Conservation (phyloP, 1,140 invertebrate species). For the Antheraea pernyi region DNA sequence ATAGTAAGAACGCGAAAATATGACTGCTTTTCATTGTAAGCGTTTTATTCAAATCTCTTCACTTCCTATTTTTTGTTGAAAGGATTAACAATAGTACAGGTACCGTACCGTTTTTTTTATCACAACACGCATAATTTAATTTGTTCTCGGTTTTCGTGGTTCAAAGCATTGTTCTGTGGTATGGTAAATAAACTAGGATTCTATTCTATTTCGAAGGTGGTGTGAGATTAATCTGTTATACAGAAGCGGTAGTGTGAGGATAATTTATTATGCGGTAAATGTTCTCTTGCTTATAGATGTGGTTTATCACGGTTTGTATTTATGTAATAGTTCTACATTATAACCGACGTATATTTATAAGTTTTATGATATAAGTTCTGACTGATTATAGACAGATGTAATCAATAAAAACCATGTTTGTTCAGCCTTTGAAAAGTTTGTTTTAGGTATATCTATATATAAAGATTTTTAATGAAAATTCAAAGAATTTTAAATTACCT, state of each 20-base stretch:
- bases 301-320: neutral
- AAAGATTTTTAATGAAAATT: no score
- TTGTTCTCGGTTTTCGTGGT: neutral
- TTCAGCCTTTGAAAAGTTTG: no score
- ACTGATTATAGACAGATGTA: no score
- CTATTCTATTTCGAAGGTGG: constrained; percentile 11
- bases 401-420: no score
- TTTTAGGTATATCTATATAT: no score
- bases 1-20: constrained; percentile 64
- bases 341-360: no score
- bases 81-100: constrained; percentile 71
- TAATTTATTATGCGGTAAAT: constrained; percentile 12
- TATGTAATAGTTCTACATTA: no score
- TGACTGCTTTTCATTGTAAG: constrained; percentile 53
- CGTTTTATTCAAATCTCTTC: constrained; percentile 65
- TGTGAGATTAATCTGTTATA: constrained; percentile 3
- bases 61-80: constrained; percentile 65
- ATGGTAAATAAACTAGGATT: neutral
- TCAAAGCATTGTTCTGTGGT: neutral
- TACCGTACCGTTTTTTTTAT: constrained; percentile 41
- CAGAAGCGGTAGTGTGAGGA: neutral
- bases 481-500: no score
- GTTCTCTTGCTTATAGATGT: constrained; percentile 15
- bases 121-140: constrained; percentile 38
- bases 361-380: no score